These are phyloP conservation scores for Gisinianus flammeolus DNA, from an alignment of 2,888 invertebrate species.

Conservation along the genomic window DNA sequence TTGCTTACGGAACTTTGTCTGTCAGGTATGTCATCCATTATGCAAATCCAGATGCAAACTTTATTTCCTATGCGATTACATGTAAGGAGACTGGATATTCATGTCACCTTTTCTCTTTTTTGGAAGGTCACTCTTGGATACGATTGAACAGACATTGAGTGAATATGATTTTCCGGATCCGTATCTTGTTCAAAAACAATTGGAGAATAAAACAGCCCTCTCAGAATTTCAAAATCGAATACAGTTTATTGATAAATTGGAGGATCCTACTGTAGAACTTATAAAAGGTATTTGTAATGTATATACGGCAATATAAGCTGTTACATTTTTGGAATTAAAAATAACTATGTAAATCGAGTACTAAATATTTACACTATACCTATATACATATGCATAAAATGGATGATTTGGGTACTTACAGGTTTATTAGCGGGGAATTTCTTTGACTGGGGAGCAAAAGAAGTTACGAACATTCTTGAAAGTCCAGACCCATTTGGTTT, in stretches of 20 bases:
- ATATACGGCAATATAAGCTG: too few relatives aligned
- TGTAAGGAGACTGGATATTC: too few relatives aligned
- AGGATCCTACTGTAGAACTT: constrained; percentile 63
- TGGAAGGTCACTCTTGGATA: constrained; percentile 80
- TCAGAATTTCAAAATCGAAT: constrained; percentile 72
- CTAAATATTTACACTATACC: too few relatives aligned
- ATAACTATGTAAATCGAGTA: too few relatives aligned
- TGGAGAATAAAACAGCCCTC: constrained; percentile 84
- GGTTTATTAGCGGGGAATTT: constrained; percentile 83
- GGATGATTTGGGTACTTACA: constrained; percentile 33
- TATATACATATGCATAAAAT: not conserved
- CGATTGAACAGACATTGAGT: constrained; percentile 88
- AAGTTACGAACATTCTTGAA: constrained; percentile 83
- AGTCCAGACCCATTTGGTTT: constrained; percentile 75
- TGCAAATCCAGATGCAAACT: not conserved
- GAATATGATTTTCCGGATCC: constrained; percentile 93
- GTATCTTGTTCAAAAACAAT: constrained; percentile 75
- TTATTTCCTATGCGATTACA: too few relatives aligned
- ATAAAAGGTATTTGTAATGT: constrained; percentile 61
- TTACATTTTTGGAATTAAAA: too few relatives aligned
- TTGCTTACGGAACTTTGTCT: constrained; percentile 82
- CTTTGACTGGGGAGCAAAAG: constrained; percentile 97
- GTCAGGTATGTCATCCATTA: constrained; percentile 63
- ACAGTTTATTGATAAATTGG: constrained; percentile 68
- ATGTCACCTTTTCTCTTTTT: not conserved